Percentiles rank a stretch among this genome's conserved stretches.
Conservation (phyloP, 1,140 invertebrate species). For the Bactericera cockerelli region DNA sequence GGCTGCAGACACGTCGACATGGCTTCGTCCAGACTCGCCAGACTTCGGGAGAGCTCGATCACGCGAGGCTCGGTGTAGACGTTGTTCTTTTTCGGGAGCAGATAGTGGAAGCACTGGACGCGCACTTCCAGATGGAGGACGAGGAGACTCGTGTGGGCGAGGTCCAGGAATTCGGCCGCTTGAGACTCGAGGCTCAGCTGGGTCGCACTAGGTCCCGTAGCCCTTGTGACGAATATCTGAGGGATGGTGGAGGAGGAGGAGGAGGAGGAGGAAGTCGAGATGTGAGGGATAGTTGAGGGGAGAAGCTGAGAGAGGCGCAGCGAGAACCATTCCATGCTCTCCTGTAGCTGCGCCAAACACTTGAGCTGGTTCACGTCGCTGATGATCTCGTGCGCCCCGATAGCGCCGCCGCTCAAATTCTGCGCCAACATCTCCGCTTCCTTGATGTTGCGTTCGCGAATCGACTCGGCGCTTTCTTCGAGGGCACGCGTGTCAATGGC, state of each 20-base stretch:
- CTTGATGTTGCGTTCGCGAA: constrained; percentile 61
- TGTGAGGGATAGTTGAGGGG: no score
- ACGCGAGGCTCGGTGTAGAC: neutral
- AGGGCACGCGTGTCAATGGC: no score
- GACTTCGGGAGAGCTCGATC: constrained; percentile 54
- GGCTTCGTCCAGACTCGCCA: constrained; percentile 62
- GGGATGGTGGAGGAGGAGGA: neutral
- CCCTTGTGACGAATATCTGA: constrained; percentile 7
- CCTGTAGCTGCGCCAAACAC: constrained; percentile 73
- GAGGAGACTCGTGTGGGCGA: constrained; percentile 77
- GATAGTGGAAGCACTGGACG: constrained; percentile 88
- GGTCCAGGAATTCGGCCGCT: constrained; percentile 67
- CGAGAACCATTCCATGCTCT: constrained; percentile 74
- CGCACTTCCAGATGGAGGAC: constrained; percentile 83
- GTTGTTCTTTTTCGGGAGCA: constrained; percentile 46
- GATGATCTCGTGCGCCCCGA: constrained; percentile 70
- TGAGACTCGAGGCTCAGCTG: constrained; percentile 30
- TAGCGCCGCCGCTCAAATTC: constrained; percentile 69
- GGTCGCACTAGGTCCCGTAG: neutral
- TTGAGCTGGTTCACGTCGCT: constrained; percentile 59
- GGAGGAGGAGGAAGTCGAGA: constrained; percentile 20
- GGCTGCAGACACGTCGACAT: constrained; percentile 54
- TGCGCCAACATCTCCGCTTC: constrained; percentile 85
- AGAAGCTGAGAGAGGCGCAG: constrained; percentile 33
- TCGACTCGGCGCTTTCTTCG: constrained; percentile 56